These are phyloP conservation scores for Macrostomum lignano DNA, from an alignment of 1,140 invertebrate genomes.

Conservation along the genomic window DNA sequence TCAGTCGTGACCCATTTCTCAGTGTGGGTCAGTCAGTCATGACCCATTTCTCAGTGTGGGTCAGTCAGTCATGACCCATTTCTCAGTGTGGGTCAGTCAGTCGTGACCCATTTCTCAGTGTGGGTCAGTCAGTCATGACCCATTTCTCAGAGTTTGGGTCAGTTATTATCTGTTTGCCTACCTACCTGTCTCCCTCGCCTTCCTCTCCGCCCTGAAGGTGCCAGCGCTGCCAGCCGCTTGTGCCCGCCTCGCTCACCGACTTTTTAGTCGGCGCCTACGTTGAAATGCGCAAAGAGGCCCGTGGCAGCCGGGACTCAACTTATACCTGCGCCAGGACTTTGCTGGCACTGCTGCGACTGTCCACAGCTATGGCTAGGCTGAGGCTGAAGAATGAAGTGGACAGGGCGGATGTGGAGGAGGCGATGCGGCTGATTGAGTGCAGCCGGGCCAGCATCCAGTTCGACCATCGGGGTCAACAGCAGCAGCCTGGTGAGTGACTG, in stretches of 20 bases:
- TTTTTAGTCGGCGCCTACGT: slow-evolving; percentile 76
- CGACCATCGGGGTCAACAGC: not conserved
- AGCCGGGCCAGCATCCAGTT: not conserved
- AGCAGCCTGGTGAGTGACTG: too few species aligned
- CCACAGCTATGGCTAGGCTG: slow-evolving; percentile 66
- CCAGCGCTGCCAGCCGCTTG: slow-evolving; percentile 52
- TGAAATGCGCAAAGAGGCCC: slow-evolving; percentile 60
- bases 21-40: too few species aligned
- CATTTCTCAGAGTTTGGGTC: too few species aligned
- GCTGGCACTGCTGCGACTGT: slow-evolving; percentile 60
- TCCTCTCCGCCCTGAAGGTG: too few species aligned
- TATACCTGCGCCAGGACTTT: slow-evolving; percentile 38
- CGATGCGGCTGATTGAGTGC: slow-evolving; percentile 67
- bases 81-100: too few species aligned
- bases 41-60: too few species aligned
- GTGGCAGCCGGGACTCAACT: slow-evolving; percentile 43
- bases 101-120: too few species aligned
- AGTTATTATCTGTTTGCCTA: too few species aligned
- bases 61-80: too few species aligned
- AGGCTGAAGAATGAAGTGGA: slow-evolving; percentile 56
- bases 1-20: too few species aligned
- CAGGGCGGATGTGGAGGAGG: slow-evolving; percentile 73
- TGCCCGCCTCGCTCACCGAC: slow-evolving; percentile 57
- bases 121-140: too few species aligned
- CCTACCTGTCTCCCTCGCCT: too few species aligned